These are phyloP conservation scores for Timema podura DNA, from an alignment of 2,888 invertebrate genomes.

Conservation along the genomic window DNA sequence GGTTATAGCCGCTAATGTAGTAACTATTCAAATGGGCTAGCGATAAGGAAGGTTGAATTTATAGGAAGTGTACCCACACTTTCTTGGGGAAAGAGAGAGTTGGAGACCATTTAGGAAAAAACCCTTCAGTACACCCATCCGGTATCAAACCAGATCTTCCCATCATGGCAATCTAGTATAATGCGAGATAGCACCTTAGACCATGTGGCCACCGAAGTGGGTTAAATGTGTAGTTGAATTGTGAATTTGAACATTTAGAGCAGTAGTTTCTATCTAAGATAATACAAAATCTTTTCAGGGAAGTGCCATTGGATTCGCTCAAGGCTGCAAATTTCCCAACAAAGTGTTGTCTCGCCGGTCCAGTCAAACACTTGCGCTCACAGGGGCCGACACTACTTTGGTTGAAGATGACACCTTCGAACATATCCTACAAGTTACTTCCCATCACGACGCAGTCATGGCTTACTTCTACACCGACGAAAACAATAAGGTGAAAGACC, in stretches of 20 bases:
- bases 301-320: background rate
- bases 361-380: conserved; percentile 41
- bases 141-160: no score
- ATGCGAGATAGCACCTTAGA: no score
- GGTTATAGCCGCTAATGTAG: no score
- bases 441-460: conserved; percentile 83
- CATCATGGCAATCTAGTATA: no score
- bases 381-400: conserved; percentile 10
- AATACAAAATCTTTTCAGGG: background rate
- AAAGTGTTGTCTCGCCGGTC: conserved; percentile 43
- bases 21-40: no score
- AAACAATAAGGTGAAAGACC: conserved; percentile 63
- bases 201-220: no score
- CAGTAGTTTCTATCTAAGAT: background rate
- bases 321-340: conserved; percentile 37
- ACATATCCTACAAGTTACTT: conserved; percentile 62
- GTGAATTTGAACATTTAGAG: conserved; percentile 3
- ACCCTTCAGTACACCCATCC: no score
- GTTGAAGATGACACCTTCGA: conserved; percentile 51
- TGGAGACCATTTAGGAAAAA: no score
- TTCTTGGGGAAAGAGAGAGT: no score
- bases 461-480: conserved; percentile 89
- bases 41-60: no score
- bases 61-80: no score
- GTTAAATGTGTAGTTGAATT: no score